Evolutionary conservation across 2,113 vertebrate species (phyloP).

Genomic region (Spermophilus dauricus): DNA sequence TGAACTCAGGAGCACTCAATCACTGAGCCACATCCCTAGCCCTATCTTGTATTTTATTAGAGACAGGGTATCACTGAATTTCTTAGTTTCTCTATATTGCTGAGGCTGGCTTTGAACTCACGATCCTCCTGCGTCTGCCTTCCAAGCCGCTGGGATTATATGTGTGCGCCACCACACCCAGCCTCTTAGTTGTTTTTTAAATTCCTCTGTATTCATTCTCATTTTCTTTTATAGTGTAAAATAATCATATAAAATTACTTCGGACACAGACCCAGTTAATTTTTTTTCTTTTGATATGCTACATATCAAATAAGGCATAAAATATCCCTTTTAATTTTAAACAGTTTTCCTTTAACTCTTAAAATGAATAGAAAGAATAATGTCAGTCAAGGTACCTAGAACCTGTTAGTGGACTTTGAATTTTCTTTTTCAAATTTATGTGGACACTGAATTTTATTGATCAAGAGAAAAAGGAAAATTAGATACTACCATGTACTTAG

Average conservation of each 20-base stretch:
- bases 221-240: conserved; percentile 4
- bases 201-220: not conserved
- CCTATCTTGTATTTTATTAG: too few relatives aligned
- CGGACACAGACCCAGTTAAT: conserved; percentile 20
- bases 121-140: too few relatives aligned
- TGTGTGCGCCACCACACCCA: too few relatives aligned
- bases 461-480: conserved; percentile 35
- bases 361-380: not conserved
- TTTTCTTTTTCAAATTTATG: not conserved
- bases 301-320: conserved; percentile 27
- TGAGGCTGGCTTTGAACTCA: too few relatives aligned
- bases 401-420: not conserved
- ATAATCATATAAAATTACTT: conserved; percentile 39
- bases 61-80: too few relatives aligned
- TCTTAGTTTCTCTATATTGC: too few relatives aligned
- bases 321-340: conserved; percentile 20
- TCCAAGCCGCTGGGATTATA: too few relatives aligned
- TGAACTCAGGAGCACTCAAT: too few relatives aligned
- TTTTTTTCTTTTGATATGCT: not conserved
- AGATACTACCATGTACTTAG: conserved; percentile 30
- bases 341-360: conserved; percentile 54
- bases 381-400: not conserved
- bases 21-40: too few relatives aligned
- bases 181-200: not conserved
- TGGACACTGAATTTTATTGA: conserved; percentile 32